phyloP scores from a whole-genome alignment of 2,888 invertebrate genomes.

The Caenorhabditis macrosperma region DNA sequence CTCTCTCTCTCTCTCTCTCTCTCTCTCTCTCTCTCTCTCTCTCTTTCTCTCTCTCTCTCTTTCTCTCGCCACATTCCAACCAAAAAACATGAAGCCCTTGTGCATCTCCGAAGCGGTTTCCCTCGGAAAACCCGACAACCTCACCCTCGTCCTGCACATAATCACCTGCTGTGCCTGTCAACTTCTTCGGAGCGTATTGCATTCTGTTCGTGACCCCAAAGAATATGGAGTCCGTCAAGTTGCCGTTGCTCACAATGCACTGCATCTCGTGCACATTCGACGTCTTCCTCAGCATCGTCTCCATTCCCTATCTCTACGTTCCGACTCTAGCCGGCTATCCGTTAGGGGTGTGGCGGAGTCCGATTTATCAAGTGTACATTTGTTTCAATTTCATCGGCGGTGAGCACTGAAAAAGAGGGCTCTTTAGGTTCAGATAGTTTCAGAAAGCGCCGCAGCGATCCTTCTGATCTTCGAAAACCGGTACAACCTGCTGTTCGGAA shows the following conservation, averaged over 20 bases:
- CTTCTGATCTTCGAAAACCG: background rate
- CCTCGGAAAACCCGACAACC: background rate
- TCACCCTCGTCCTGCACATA: background rate
- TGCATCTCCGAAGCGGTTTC: background rate
- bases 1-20: too few relatives aligned
- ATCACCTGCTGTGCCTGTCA: background rate
- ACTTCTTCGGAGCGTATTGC: background rate
- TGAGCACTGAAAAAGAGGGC: too few relatives aligned
- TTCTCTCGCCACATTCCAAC: too few relatives aligned
- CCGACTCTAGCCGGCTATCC: background rate
- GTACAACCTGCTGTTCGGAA: background rate
- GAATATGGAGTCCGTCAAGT: background rate
- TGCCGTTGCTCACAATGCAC: background rate
- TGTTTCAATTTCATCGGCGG: background rate
- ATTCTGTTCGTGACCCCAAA: background rate
- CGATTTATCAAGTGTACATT: background rate
- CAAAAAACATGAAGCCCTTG: too few relatives aligned
- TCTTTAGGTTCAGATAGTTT: too few relatives aligned
- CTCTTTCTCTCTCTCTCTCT: too few relatives aligned
- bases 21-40: too few relatives aligned
- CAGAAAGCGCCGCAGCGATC: background rate
- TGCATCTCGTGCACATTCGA: background rate
- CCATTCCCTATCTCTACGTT: background rate
- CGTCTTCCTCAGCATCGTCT: background rate
- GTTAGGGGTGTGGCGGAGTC: background rate